These are phyloP conservation scores for Opisthocomus hoazin DNA, from an alignment of 2,113 vertebrate species.

Conservation along the genomic window DNA sequence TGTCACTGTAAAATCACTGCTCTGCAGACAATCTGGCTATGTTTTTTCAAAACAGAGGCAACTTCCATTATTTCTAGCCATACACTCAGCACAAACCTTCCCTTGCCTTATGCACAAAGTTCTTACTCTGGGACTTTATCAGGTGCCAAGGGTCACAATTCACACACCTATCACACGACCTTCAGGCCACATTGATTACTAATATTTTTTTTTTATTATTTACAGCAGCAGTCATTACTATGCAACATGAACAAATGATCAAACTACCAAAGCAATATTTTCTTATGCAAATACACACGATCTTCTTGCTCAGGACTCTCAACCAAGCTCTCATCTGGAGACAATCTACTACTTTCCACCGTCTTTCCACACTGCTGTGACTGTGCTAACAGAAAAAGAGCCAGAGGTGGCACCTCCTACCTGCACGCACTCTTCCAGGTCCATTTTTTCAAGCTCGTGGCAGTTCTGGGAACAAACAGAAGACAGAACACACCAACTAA, in stretches of 20 bases:
- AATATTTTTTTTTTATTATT: background rate
- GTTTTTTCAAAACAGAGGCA: background rate
- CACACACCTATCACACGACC: accelerated
- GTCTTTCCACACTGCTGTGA: background rate
- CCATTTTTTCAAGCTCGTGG: conserved; percentile 98
- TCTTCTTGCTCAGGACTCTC: background rate
- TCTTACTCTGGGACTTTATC: background rate
- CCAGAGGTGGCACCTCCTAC: conserved; percentile 58
- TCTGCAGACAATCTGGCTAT: accelerated
- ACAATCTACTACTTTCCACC: background rate
- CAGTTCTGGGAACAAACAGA: conserved; percentile 83
- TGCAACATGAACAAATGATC: accelerated
- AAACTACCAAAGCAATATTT: background rate
- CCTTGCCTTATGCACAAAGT: accelerated
- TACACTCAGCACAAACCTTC: accelerated
- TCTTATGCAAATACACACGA: background rate
- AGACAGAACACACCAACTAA: background rate
- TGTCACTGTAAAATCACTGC: accelerated
- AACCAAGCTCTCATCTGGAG: background rate
- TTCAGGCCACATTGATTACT: background rate
- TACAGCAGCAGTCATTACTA: background rate
- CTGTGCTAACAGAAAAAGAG: too few relatives aligned
- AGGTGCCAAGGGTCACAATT: background rate
- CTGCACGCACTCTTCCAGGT: conserved; percentile 98
- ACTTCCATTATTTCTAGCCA: background rate